These are phyloP conservation scores for Tenthredo livida DNA, from an alignment of 2,888 invertebrate genomes.

Conservation along the genomic window DNA sequence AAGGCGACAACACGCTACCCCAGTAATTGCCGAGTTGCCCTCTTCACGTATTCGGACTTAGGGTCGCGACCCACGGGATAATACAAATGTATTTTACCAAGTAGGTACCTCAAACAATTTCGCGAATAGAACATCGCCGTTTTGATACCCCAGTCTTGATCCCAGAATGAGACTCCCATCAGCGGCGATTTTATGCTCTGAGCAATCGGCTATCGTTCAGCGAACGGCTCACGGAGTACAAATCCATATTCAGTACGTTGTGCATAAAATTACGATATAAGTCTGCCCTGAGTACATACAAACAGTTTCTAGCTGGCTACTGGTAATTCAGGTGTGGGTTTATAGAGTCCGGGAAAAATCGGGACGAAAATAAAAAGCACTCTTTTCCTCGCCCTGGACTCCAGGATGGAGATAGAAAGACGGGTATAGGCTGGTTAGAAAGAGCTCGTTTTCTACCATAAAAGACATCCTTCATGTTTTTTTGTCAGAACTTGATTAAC, in stretches of 20 bases:
- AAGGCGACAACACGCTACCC: conserved; percentile 55
- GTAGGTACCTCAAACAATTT: background rate
- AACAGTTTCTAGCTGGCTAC: background rate
- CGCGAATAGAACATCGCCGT: background rate
- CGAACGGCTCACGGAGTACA: conserved; percentile 62
- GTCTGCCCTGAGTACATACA: background rate
- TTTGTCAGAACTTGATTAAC: background rate
- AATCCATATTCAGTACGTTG: conserved; percentile 75
- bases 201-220: conserved; percentile 59
- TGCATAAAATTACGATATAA: conserved; percentile 76
- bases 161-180: background rate
- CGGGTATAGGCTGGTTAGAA: background rate
- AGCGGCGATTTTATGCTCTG: conserved; percentile 52
- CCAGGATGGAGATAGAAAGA: background rate
- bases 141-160: background rate
- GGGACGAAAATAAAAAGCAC: background rate
- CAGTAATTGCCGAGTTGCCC: conserved; percentile 12
- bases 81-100: background rate
- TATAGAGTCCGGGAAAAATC: background rate
- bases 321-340: background rate
- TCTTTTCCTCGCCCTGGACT: background rate
- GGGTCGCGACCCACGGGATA: background rate
- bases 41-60: conserved; percentile 19
- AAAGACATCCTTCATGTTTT: background rate
- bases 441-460: background rate